Percentiles rank a stretch among this genome's conserved stretches.
phyloP scores from a whole-genome alignment of 2,888 invertebrate genomes.

The Erannis defoliaria region DNA sequence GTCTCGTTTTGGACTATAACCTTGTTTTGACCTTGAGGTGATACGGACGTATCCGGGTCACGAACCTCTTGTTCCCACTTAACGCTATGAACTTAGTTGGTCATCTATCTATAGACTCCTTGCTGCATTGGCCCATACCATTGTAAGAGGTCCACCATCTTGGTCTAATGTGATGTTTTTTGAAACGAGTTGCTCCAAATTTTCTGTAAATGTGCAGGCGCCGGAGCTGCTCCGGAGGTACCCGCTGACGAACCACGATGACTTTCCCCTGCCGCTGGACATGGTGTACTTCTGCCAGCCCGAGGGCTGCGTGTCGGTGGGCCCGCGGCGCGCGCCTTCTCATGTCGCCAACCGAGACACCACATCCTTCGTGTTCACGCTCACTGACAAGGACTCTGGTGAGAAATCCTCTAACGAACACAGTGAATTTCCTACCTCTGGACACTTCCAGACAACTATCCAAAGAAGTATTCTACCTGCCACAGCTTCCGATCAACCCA shows the following conservation, averaged over 20 bases:
- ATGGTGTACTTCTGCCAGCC: slow-evolving; percentile 99
- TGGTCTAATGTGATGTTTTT: background rate
- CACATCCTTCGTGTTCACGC: slow-evolving; percentile 98
- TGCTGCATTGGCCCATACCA: too few relatives aligned
- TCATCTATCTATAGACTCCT: too few relatives aligned
- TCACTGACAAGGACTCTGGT: slow-evolving; percentile 99
- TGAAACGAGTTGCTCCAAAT: background rate
- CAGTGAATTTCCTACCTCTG: background rate
- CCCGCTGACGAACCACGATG: slow-evolving; percentile 97
- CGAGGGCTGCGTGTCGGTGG: slow-evolving; percentile 98
- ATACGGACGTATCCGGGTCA: too few relatives aligned
- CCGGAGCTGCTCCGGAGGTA: slow-evolving; percentile 98
- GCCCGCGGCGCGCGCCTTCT: slow-evolving; percentile 90
- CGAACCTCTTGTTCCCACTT: too few relatives aligned
- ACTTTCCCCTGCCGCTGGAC: slow-evolving; percentile 98
- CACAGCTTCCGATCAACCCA: too few relatives aligned
- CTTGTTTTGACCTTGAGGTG: too few relatives aligned
- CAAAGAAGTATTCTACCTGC: too few relatives aligned
- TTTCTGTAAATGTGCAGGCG: slow-evolving; percentile 83
- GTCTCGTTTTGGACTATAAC: too few relatives aligned
- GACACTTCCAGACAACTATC: too few relatives aligned
- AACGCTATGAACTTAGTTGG: too few relatives aligned
- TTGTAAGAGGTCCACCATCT: too few relatives aligned
- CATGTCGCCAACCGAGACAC: slow-evolving; percentile 92
- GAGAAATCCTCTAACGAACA: slow-evolving; percentile 36